Conservation (phyloP, 2,888 invertebrate genomes). For the Nephrotoma flavescens region DNA sequence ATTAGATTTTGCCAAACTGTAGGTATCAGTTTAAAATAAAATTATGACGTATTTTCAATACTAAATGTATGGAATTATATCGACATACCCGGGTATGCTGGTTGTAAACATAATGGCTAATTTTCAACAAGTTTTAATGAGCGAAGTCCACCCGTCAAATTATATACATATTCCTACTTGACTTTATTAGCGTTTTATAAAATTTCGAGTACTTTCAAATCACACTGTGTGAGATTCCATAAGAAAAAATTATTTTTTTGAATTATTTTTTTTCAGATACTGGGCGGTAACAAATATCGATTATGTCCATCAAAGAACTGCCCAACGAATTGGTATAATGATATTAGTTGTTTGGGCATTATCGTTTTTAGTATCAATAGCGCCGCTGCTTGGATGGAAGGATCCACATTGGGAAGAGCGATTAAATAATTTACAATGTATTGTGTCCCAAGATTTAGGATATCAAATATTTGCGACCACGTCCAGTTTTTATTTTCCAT, state of each 20-base stretch:
- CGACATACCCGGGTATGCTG: too few species aligned
- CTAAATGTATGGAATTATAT: too few species aligned
- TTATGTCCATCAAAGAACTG: slow-evolving; percentile 72
- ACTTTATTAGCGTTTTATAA: too few species aligned
- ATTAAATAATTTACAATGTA: slow-evolving; percentile 49
- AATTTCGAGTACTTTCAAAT: too few species aligned
- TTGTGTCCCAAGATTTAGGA: slow-evolving; percentile 72
- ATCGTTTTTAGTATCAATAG: slow-evolving; percentile 71
- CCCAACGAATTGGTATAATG: slow-evolving; percentile 62
- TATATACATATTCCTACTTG: too few species aligned
- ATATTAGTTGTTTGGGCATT: slow-evolving; percentile 72
- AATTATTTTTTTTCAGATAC: slow-evolving; percentile 5
- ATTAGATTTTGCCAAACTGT: too few species aligned
- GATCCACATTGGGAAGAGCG: slow-evolving; percentile 40
- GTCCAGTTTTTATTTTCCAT: slow-evolving; percentile 81
- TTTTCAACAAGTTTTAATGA: too few species aligned
- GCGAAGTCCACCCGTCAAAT: too few species aligned
- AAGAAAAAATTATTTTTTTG: not conserved
- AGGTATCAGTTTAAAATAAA: too few species aligned
- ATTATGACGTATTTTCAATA: too few species aligned
- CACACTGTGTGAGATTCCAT: too few species aligned
- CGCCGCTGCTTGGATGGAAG: slow-evolving; percentile 78
- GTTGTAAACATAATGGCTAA: too few species aligned
- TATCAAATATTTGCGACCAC: slow-evolving; percentile 82
- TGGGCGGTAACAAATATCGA: slow-evolving; percentile 69